These are phyloP conservation scores for Melanocharis versteri DNA, from an alignment of 2,113 vertebrate genomes.

Conservation along the genomic window DNA sequence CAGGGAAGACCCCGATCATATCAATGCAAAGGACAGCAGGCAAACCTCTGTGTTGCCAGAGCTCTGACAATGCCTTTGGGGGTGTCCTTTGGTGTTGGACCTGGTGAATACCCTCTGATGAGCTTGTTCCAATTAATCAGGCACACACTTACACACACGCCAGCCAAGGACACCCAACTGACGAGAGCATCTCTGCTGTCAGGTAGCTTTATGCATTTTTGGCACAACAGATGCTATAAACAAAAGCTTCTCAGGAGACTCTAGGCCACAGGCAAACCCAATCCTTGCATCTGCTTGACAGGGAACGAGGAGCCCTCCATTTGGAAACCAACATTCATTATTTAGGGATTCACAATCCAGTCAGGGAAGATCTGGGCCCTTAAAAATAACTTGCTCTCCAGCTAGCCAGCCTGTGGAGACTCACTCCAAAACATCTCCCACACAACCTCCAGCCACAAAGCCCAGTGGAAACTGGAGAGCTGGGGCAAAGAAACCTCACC, in stretches of 20 bases:
- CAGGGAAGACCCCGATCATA: neutral
- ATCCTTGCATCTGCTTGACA: neutral
- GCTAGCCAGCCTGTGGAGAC: neutral
- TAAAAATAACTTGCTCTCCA: neutral
- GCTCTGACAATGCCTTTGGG: neutral
- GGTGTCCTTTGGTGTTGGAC: neutral
- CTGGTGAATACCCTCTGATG: neutral
- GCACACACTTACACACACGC: neutral
- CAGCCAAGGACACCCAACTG: neutral
- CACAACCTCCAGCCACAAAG: neutral
- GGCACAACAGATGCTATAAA: neutral
- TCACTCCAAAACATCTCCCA: neutral
- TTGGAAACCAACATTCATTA: neutral
- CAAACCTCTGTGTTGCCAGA: neutral
- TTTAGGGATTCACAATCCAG: neutral
- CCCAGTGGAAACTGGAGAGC: neutral
- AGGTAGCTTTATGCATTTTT: neutral
- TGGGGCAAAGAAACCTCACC: neutral
- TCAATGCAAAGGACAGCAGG: neutral
- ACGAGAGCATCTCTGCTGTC: neutral
- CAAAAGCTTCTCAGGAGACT: neutral
- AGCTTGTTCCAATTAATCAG: neutral
- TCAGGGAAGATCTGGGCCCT: neutral
- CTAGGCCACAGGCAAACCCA: neutral
- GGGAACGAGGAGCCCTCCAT: neutral